Conservation (phyloP, 2,888 invertebrate species). For the Phlogophora meticulosa region DNA sequence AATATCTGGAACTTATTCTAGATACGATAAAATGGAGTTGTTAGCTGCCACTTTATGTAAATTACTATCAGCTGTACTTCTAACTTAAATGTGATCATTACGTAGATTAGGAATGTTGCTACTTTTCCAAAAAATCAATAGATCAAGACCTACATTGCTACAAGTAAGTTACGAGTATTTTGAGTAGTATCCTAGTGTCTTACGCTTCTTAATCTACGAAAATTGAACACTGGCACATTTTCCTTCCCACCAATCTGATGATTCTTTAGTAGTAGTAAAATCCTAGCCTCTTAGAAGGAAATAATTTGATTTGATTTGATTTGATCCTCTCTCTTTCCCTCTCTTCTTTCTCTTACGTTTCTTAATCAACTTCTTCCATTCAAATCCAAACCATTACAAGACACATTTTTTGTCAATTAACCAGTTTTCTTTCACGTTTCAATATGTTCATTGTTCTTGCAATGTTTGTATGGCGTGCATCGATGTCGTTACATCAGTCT, state of each 20-base stretch:
- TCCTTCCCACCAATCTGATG: neutral
- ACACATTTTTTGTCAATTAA: constrained; percentile 63
- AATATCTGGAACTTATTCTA: constrained; percentile 45
- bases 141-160: neutral
- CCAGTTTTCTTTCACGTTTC: constrained; percentile 63
- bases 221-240: neutral
- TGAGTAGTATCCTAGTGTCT: too few relatives aligned
- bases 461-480: constrained; percentile 68
- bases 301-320: too few relatives aligned
- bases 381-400: constrained; percentile 37
- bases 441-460: constrained; percentile 69
- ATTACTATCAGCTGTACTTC: constrained; percentile 22
- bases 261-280: neutral
- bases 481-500: constrained; percentile 63
- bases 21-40: constrained; percentile 31
- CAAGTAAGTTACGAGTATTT: too few relatives aligned
- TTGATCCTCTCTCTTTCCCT: too few relatives aligned
- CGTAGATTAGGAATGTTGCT: constrained; percentile 2
- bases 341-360: too few relatives aligned
- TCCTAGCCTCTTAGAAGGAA: too few relatives aligned
- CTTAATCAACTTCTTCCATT: constrained; percentile 42
- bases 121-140: neutral
- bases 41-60: constrained; percentile 46
- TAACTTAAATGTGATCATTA: constrained; percentile 27
- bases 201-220: too few relatives aligned